Percentiles rank a stretch among this genome's conserved stretches.
Conservation (phyloP, 2,888 invertebrate species). For the Nomada hirtipes region DNA sequence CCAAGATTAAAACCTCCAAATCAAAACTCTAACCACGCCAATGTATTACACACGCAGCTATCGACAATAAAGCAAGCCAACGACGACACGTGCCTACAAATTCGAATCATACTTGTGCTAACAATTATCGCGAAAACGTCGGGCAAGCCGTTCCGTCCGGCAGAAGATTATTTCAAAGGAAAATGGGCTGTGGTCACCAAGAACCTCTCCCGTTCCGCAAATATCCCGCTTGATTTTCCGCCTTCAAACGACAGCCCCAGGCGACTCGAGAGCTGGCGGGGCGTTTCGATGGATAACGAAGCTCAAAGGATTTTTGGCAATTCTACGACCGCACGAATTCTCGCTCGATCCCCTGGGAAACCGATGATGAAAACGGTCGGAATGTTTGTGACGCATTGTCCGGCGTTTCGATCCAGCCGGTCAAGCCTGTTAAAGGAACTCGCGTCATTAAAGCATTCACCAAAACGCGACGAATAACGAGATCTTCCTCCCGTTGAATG, state of each 20-base stretch:
- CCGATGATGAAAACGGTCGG: constrained; percentile 30
- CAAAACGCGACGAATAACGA: constrained; percentile 32
- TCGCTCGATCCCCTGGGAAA: constrained; percentile 5
- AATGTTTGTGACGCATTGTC: constrained; percentile 57
- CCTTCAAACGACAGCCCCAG: constrained; percentile 31
- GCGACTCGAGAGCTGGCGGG: background rate
- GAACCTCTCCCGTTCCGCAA: constrained; percentile 30
- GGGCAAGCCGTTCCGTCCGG: constrained; percentile 1
- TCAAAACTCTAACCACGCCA: too few species aligned
- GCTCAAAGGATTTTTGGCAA: constrained; percentile 62
- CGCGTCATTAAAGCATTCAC: constrained; percentile 52
- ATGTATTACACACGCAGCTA: too few species aligned
- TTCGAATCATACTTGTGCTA: too few species aligned
- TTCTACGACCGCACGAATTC: constrained; percentile 35
- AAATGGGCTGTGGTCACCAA: constrained; percentile 3
- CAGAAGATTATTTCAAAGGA: constrained; percentile 37
- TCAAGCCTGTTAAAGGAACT: too few species aligned
- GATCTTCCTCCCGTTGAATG: constrained; percentile 32
- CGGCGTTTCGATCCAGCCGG: constrained; percentile 11
- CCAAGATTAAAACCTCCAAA: too few species aligned
- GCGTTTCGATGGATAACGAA: constrained; percentile 54
- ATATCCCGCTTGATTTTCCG: constrained; percentile 52
- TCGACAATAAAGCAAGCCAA: too few species aligned
- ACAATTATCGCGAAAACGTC: background rate
- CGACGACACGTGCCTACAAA: too few species aligned